phyloP scores from a whole-genome alignment of 2,797 vertebrate species.

The Acrocephalus scirpaceus region DNA sequence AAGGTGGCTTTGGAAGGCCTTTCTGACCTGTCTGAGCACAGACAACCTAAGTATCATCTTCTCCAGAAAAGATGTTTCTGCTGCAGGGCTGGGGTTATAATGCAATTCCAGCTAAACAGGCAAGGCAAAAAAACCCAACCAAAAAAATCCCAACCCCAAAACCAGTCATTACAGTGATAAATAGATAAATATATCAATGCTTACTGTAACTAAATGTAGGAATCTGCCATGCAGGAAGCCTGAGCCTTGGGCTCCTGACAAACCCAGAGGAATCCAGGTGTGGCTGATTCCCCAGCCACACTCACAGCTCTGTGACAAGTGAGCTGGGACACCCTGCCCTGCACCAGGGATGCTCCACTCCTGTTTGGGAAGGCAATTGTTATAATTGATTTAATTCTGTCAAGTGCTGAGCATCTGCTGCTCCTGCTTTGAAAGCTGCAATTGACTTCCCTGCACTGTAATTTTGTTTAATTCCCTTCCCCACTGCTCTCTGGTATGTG shows the following conservation, averaged over 20 bases:
- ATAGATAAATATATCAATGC: background rate
- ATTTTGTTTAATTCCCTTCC: background rate
- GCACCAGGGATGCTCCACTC: background rate
- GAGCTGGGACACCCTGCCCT: background rate
- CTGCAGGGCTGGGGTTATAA: background rate
- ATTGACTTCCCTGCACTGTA: background rate
- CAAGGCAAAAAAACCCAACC: background rate
- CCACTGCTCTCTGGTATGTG: background rate
- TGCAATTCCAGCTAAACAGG: background rate
- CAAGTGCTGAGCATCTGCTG: background rate
- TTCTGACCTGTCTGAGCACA: background rate
- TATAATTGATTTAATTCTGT: background rate
- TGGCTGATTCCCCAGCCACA: fast-evolving
- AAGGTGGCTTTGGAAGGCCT: background rate
- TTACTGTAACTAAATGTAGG: background rate
- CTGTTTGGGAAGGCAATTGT: background rate
- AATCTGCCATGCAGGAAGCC: background rate
- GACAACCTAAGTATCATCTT: background rate
- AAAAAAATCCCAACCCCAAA: background rate
- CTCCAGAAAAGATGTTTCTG: background rate
- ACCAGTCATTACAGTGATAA: background rate
- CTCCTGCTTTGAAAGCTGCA: background rate
- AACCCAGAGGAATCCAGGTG: background rate
- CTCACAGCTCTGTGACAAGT: background rate
- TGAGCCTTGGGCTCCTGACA: background rate